Base-by-base conservation (phyloP, 2,888 invertebrate species). In the Octodonta nipae region DNA sequence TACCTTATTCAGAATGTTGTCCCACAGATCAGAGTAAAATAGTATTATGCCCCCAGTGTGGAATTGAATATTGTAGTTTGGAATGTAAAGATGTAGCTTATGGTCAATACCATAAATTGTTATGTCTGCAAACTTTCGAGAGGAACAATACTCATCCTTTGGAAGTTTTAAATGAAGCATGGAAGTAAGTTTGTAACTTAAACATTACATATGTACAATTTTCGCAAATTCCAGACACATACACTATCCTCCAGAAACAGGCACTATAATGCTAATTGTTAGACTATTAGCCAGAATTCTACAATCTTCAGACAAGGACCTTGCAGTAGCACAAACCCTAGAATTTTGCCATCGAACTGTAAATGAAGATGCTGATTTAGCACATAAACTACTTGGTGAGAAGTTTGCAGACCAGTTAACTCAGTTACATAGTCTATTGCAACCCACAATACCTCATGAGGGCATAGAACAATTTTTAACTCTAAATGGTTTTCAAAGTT, bases 181-280 rank as follows among this genome's bases (percentile, higher is more conserved):
- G 93, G 93, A 91, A 87, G 81, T 84, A 61, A 66, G n/a, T n/a
- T n/a, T n/a, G n/a, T n/a, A n/a, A n/a, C n/a, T n/a, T n/a, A n/a
- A n/a, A n/a, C n/a, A n/a, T n/a, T 20, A 20, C 20, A 7, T 20
- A n/a, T 20, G 7, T 7, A 6, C 7, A 20, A 20, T 20, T n/a
- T 20, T 6, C n/a, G 7, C 7, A 7, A 20, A 7, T n/a, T 35
- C 30, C 33, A 84, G 85, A 54, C 77, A 81, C 62, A 80, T 88
- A 65, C 92, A 95, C 61, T 92, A 85, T 61, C 95, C 93, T 3
- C 93, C 93, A 5, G 93, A 95, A 65, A 86, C 89, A 1, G 79
- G 81, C 34, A 84, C 78, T 33, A 78, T 93, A 40, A 83, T 89
- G 81, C 63, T 95, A 1, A 65, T 92, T 28, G 55, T 56, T 14